Percentiles rank a stretch among this genome's conserved stretches.
These are phyloP conservation scores for Drosophila trapezifrons DNA, from an alignment of 1,140 invertebrate species.

Conservation along the genomic window DNA sequence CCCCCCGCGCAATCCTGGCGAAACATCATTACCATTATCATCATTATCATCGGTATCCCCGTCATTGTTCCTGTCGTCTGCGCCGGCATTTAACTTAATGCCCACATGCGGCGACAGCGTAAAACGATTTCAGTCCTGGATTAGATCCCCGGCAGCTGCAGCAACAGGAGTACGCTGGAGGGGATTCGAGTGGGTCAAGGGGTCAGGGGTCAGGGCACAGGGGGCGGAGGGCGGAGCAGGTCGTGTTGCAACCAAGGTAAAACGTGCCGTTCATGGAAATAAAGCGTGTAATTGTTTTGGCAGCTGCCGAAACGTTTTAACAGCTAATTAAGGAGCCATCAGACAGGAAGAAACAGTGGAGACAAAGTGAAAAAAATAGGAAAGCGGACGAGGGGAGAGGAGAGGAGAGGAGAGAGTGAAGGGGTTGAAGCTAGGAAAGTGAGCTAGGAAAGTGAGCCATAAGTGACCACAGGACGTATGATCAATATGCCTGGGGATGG, in stretches of 20 bases:
- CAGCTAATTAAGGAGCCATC: slow-evolving; percentile 62
- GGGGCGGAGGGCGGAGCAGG: slow-evolving; percentile 1
- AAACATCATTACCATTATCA: slow-evolving; percentile 24
- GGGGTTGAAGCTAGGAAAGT: too few relatives aligned
- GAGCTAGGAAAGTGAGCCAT: neutral
- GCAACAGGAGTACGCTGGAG: slow-evolving; percentile 13
- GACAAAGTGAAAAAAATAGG: neutral
- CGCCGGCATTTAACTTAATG: slow-evolving; percentile 74
- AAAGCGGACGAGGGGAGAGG: neutral
- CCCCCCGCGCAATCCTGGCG: neutral
- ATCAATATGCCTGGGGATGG: neutral
- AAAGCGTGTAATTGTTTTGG: slow-evolving; percentile 70
- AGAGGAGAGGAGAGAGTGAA: too few relatives aligned
- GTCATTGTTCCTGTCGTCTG: slow-evolving; percentile 41
- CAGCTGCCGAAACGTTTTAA: slow-evolving; percentile 66
- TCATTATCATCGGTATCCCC: slow-evolving; percentile 14
- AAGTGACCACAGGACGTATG: slow-evolving; percentile 7
- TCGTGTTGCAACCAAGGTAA: slow-evolving; percentile 34
- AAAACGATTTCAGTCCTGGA: slow-evolving; percentile 65
- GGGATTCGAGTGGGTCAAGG: neutral
- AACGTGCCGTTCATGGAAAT: slow-evolving; percentile 63
- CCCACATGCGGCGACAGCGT: slow-evolving; percentile 68
- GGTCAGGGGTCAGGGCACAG: slow-evolving; percentile 9
- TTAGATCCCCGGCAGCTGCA: slow-evolving; percentile 45
- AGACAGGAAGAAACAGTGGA: slow-evolving; percentile 1